Evolutionary conservation across 2,797 vertebrate genomes (phyloP).

Genomic region (Sebastes steindachneri): DNA sequence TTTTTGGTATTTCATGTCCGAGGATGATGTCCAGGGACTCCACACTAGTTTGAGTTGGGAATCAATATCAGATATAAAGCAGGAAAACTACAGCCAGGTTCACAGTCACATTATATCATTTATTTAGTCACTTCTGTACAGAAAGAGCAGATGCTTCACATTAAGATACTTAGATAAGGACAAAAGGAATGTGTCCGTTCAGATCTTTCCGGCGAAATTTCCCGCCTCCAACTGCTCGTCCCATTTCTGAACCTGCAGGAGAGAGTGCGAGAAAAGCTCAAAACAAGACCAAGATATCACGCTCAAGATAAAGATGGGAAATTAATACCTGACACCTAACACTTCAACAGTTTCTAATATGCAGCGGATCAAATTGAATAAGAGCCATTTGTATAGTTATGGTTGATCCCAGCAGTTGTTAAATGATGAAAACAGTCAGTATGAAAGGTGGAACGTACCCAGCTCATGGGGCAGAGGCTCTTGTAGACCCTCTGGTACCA

Average conservation of each 20-base stretch:
- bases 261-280: not conserved
- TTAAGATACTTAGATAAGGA: not conserved
- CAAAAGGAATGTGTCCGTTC: not conserved
- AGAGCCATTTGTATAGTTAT: no score
- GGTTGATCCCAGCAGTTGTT: not conserved
- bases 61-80: not conserved
- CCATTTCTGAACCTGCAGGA: constrained; percentile 63
- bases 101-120: constrained; percentile 2
- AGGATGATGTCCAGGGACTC: no score
- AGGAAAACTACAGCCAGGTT: not conserved
- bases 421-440: not conserved
- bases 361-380: not conserved
- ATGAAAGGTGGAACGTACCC: constrained; percentile 65
- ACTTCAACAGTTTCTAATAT: not conserved
- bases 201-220: constrained; percentile 58
- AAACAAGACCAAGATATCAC: not conserved
- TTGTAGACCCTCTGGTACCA: constrained; percentile 85
- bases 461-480: constrained; percentile 80
- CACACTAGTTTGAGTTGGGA: not conserved
- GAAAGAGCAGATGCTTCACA: constrained; percentile 17
- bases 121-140: constrained; percentile 38
- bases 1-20: not conserved
- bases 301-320: not conserved
- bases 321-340: not conserved
- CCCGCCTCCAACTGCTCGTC: constrained; percentile 57